Evolutionary conservation across 2,797 vertebrate species (phyloP).

Genomic region (Bucorvus abyssinicus): DNA sequence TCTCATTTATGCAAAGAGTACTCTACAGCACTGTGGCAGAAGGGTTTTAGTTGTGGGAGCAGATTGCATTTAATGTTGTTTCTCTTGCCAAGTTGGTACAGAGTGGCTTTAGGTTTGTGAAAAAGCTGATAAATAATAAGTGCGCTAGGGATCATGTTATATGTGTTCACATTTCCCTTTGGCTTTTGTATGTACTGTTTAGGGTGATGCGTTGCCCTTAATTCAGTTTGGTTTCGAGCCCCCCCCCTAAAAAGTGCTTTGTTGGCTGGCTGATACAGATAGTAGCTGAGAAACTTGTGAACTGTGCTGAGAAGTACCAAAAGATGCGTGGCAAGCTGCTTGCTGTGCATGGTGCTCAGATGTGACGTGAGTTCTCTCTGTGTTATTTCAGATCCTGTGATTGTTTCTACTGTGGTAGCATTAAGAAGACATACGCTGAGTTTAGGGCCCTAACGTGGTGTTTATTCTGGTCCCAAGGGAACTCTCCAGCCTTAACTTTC

Average conservation of each 20-base stretch:
- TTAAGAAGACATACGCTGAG: background rate
- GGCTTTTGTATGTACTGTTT: background rate
- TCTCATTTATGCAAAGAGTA: background rate
- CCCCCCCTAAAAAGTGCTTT: background rate
- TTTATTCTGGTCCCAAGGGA: background rate
- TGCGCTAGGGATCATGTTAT: background rate
- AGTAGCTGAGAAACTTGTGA: background rate
- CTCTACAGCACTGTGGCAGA: background rate
- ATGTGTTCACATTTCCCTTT: rapidly evolving
- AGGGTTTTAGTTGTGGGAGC: conserved; percentile 22
- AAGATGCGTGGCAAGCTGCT: background rate
- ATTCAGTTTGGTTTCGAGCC: background rate
- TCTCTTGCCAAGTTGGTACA: background rate
- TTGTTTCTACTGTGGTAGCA: background rate
- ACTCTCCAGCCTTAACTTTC: background rate
- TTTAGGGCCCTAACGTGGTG: background rate
- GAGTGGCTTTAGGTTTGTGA: background rate
- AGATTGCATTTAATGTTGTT: conserved; percentile 20
- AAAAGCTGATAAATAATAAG: background rate
- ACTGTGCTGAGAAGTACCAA: background rate
- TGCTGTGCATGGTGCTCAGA: background rate
- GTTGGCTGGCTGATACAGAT: background rate
- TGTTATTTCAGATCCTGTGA: background rate
- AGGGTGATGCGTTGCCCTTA: background rate
- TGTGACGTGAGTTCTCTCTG: background rate